Evolutionary conservation across 2,888 invertebrate species (phyloP).

Genomic region (Coremacera marginata): DNA sequence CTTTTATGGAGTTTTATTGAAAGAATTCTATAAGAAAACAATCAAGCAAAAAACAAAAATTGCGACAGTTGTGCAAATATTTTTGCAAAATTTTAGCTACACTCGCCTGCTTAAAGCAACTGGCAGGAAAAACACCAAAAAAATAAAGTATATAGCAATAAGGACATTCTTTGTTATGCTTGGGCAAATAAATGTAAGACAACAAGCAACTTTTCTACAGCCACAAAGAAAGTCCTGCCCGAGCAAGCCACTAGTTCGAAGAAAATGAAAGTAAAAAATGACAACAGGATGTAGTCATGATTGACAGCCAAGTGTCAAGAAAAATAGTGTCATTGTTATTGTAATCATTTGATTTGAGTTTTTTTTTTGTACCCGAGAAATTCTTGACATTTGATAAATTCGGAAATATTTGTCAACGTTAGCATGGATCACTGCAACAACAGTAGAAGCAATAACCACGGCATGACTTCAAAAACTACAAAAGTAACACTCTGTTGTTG

Average conservation of each 20-base stretch:
- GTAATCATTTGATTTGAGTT: background rate
- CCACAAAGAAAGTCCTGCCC: background rate
- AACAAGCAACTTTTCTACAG: conserved; percentile 10
- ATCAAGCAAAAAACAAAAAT: background rate
- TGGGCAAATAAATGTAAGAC: conserved; percentile 18
- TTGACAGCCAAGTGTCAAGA: background rate
- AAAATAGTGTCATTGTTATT: background rate
- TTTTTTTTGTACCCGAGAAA: background rate
- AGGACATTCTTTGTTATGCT: background rate
- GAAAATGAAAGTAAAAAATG: background rate
- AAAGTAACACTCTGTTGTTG: background rate
- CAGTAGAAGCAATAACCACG: no score
- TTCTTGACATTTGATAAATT: conserved; percentile 31
- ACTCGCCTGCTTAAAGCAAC: background rate
- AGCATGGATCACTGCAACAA: background rate
- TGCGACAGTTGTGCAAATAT: conserved; percentile 27
- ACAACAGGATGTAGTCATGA: background rate
- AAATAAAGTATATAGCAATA: background rate
- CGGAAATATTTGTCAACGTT: conserved; percentile 20
- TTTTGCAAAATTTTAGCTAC: conserved; percentile 10
- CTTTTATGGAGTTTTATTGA: background rate
- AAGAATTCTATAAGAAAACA: background rate
- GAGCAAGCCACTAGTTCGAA: background rate
- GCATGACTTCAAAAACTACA: background rate
- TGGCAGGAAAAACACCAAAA: background rate